Evolutionary conservation across 2,888 invertebrate genomes (phyloP).

Genomic region (Troides oblongomaculatus): DNA sequence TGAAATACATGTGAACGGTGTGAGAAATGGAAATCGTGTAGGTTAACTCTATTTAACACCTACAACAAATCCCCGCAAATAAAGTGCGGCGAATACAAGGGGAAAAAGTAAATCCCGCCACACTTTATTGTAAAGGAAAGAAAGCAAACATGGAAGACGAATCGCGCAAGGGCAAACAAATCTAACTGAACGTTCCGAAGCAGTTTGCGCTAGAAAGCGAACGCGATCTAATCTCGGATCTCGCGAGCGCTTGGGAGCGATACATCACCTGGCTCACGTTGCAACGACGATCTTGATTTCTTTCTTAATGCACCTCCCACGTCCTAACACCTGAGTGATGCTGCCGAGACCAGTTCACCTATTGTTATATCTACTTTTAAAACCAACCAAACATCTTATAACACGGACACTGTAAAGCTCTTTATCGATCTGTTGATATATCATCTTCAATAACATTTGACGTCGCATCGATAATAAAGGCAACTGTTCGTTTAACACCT

Average conservation of each 20-base stretch:
- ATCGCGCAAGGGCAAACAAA: conserved; percentile 51
- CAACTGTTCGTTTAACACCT: conserved; percentile 65
- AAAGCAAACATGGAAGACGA: conserved; percentile 34
- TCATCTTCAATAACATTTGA: conserved; percentile 53
- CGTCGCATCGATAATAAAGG: conserved; percentile 51
- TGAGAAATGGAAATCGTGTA: conserved; percentile 18
- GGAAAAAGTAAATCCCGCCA: conserved; percentile 33
- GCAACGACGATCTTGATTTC: conserved; percentile 73
- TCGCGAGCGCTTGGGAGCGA: conserved; percentile 61
- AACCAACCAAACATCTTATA: conserved; percentile 31
- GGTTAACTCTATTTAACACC: conserved; percentile 27
- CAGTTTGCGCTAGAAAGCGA: conserved; percentile 65
- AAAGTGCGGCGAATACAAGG: conserved; percentile 21
- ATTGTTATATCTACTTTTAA: conserved; percentile 37
- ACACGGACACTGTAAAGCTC: conserved; percentile 39
- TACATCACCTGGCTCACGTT: conserved; percentile 78
- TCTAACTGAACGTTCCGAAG: conserved; percentile 49
- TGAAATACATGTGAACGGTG: neutral
- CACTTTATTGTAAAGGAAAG: conserved; percentile 32
- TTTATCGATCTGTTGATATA: conserved; percentile 44
- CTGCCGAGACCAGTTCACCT: conserved; percentile 52
- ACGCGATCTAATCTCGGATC: conserved; percentile 67
- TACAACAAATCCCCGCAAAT: conserved; percentile 24
- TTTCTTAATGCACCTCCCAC: conserved; percentile 73
- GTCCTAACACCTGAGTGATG: conserved; percentile 58